Evolutionary conservation across 2,888 invertebrate species (phyloP).

Genomic region (Litoditis marina): DNA sequence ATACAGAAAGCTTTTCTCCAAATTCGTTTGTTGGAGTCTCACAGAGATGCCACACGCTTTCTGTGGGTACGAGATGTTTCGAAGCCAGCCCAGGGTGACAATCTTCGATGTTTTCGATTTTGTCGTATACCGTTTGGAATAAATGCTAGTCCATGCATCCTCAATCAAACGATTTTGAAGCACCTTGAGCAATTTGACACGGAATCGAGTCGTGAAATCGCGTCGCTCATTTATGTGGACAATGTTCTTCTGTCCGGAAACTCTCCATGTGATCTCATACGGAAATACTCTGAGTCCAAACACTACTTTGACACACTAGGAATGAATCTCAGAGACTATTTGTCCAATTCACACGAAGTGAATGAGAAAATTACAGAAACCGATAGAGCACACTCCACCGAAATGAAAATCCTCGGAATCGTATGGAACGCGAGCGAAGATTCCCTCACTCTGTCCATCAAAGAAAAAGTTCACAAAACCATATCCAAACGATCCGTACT

Average conservation of each 20-base stretch:
- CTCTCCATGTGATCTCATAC: background rate
- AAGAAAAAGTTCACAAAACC: too few species aligned
- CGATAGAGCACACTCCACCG: background rate
- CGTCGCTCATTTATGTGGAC: conserved; percentile 10
- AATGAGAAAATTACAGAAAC: background rate
- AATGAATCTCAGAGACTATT: conserved; percentile 10
- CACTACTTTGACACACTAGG: background rate
- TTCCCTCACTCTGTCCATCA: too few species aligned
- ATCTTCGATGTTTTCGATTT: too few species aligned
- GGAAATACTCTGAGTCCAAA: background rate
- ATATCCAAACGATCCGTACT: too few species aligned
- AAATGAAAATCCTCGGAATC: conserved; percentile 1
- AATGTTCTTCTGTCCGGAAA: background rate
- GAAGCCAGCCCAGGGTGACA: too few species aligned
- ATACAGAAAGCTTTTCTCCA: background rate
- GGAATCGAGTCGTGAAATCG: background rate
- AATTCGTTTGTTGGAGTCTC: too few species aligned
- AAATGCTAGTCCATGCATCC: too few species aligned
- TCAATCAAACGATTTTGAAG: too few species aligned
- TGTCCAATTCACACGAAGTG: background rate
- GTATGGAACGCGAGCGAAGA: conserved; percentile 4
- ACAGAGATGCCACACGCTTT: too few species aligned
- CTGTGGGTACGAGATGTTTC: background rate
- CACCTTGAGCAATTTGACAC: too few species aligned
- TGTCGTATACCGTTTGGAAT: too few species aligned